Conservation (phyloP, 2,113 vertebrate species). For the Tychaedon coryphoeus region DNA sequence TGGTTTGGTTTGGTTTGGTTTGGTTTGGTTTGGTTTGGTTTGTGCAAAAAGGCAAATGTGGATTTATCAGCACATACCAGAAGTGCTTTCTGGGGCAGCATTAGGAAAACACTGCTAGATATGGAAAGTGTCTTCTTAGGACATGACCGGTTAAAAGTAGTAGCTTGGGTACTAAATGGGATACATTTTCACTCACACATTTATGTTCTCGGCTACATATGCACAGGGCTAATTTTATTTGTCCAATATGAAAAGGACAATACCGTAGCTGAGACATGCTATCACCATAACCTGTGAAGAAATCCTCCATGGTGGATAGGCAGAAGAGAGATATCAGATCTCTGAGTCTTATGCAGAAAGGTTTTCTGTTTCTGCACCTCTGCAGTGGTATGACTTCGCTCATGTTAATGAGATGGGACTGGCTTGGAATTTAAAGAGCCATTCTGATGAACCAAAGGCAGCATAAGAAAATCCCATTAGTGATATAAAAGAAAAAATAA, state of each 20-base stretch:
- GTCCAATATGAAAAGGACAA: background rate
- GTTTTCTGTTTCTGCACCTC: background rate
- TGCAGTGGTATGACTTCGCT: background rate
- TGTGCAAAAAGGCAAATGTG: background rate
- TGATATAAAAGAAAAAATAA: background rate
- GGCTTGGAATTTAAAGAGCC: background rate
- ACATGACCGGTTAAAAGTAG: background rate
- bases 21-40: background rate
- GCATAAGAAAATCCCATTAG: background rate
- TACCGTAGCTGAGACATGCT: background rate
- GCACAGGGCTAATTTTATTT: background rate
- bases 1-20: background rate
- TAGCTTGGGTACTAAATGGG: background rate
- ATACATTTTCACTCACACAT: fast-evolving
- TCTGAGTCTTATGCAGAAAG: background rate
- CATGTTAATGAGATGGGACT: background rate
- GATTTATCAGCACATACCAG: fast-evolving
- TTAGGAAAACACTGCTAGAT: background rate
- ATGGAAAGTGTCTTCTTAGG: background rate
- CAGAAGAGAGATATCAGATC: background rate
- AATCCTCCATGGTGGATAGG: too few species aligned
- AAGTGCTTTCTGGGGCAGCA: background rate
- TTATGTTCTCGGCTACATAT: background rate
- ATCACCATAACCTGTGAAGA: background rate
- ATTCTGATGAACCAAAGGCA: background rate